Base-by-base conservation (phyloP, 2,113 vertebrate genomes). In the Mesembrinibis cayennensis region DNA sequence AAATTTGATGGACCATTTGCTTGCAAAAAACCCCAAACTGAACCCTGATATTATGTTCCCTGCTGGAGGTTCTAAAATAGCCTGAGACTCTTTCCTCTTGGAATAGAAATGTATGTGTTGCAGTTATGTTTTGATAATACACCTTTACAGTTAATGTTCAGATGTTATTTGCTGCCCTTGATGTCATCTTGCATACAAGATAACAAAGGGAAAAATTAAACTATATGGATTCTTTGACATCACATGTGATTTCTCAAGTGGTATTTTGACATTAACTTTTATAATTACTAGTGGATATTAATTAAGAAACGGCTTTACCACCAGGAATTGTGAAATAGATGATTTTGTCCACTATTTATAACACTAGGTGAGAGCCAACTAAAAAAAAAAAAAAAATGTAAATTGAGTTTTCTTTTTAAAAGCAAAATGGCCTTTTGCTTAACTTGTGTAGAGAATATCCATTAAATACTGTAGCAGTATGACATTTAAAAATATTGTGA, bases 101-200 rank as follows among this genome's bases (percentile, higher is more conserved):
- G 87, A 97, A 59, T 55, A 76, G 55, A 89, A 45, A 63, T 59
- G 63, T 93, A 8, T 14, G 34, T 90, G 53, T 83, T n/a, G 9
- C 85, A 80, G 69, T 84, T 95, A 58, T 40, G 72, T 91, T 95
- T 90, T 89, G 82, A 66, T 87, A 90, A 89, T 30, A 62, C 17
- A 83, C 44, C 66, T 96, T 49, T 89, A 83, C 44, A 74, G 40
- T 22, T 67, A 25, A 91, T 18, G 36, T 36, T 89, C 59, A 67
- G 52, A 22, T 63, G 26, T 42, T 59, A 23, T 50, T 86, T 87
- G 6, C 18, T 90, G 53, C 67, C 32, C n/a, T 83, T 80, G 9
- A 34, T 87, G n/a, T 69, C 29, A 10, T 73, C 81, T 49, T 65
- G 25, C 55, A 59, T 36, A 65, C 36, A 71, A 71, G 56, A 73